These are phyloP conservation scores for Alectoris magna DNA, from an alignment of 2,797 vertebrate species.

Conservation along the genomic window DNA sequence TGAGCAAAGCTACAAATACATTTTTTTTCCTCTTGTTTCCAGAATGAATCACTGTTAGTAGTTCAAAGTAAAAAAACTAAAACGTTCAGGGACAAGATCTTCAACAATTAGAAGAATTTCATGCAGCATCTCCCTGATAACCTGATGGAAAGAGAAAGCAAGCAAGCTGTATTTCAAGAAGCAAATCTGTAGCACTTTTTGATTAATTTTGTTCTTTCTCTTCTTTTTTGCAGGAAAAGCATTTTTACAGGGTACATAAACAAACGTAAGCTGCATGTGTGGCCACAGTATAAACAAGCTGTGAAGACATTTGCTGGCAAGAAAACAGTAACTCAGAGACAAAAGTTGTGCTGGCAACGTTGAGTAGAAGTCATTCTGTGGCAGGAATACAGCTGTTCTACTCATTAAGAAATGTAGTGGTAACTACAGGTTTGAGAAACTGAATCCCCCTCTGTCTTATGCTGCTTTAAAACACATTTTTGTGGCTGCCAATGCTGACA, in stretches of 20 bases:
- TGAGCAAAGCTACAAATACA: background rate
- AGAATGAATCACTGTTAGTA: background rate
- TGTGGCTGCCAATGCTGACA: slow-evolving; percentile 11
- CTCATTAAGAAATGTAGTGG: slow-evolving; percentile 17
- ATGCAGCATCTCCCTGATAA: background rate
- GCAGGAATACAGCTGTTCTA: slow-evolving; percentile 49
- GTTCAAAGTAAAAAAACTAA: background rate
- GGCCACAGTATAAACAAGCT: slow-evolving; percentile 5
- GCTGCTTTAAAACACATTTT: slow-evolving; percentile 43
- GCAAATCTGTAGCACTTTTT: background rate
- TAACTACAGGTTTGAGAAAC: slow-evolving; percentile 18
- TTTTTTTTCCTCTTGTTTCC: background rate
- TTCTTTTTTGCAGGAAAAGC: background rate
- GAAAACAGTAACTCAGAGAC: slow-evolving; percentile 18
- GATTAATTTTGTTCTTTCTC: background rate
- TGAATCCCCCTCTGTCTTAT: slow-evolving; percentile 14
- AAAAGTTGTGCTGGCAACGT: slow-evolving; percentile 41
- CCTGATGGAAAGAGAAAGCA: background rate
- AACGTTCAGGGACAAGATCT: background rate
- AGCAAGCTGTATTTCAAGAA: background rate
- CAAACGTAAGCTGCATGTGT: slow-evolving; percentile 24
- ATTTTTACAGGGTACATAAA: background rate
- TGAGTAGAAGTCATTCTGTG: slow-evolving; percentile 23
- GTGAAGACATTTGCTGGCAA: slow-evolving; percentile 29
- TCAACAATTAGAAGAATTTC: background rate